These are phyloP conservation scores for Bubalus kerabau DNA, from an alignment of 2,113 vertebrate species.

Conservation along the genomic window DNA sequence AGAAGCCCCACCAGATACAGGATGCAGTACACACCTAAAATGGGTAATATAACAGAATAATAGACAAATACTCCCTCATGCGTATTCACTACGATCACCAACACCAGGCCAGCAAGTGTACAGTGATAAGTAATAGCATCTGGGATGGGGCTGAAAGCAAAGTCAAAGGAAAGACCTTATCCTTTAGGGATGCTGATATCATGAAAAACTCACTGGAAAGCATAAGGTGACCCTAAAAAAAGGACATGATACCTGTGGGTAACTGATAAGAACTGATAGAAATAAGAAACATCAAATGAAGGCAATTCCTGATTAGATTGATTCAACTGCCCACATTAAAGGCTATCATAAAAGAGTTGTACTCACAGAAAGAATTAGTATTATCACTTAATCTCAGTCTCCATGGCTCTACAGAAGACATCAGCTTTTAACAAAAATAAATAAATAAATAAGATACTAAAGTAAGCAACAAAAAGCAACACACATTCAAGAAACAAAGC, in stretches of 20 bases:
- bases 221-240: not conserved
- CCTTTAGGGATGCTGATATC: not conserved
- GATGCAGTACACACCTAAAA: not conserved
- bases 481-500: not conserved
- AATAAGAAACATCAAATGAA: not conserved
- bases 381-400: not conserved
- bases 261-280: not conserved
- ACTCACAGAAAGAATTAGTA: not conserved
- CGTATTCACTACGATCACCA: fast-evolving
- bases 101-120: not conserved
- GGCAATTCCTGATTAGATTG: not conserved
- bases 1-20: fast-evolving
- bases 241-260: not conserved
- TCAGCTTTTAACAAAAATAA: no score
- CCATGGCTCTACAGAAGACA: not conserved
- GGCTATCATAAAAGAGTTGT: not conserved
- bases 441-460: not conserved
- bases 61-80: not conserved
- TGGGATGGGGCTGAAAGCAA: not conserved
- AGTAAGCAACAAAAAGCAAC: not conserved
- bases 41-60: not conserved
- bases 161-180: not conserved
- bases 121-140: not conserved
- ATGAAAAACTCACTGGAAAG: not conserved
- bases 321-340: not conserved